Evolutionary conservation across 2,797 vertebrate genomes (phyloP), one percentile per base, ranked within the genome.

Genomic region (Glyptemys insculpta): DNA sequence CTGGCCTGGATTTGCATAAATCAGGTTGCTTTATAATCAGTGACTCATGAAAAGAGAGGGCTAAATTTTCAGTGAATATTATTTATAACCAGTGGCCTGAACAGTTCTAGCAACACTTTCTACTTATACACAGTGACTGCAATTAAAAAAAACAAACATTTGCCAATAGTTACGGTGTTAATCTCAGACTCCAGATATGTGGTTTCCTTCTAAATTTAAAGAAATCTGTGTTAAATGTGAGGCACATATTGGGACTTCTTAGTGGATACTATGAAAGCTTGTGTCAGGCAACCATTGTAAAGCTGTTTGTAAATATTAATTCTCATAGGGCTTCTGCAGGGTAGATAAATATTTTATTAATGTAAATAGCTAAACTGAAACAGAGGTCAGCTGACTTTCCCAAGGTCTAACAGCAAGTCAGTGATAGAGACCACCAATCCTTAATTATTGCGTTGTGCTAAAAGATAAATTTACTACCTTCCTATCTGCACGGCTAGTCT

Each of bases 71-170:
- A 29, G 59, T 49, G 81, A 92, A 19, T 11, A 25, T 18, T 52
- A 9, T 3, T 90, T 92, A 37, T 44, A 31, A 4, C 34, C 81
- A 83, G 25, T 50, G 90, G 84, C 82, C 85, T 89, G 37, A 41
- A 90, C 25, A n/a, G 56, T 86, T 83, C 87, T 56, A 88, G 7
- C 44, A 91, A 11, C 21, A 37, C 6, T 47, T 78, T 49, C 44
- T 76, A 76, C 12, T 52, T 41, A 44, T 37, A 29, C 72, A 84
- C 0, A 0, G 18, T 74, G 65, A 85, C n/a, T 50, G 5, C 54
- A 34, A 56, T 21, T 68, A 84, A 93, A 94, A 94, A 94, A 86
- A 25, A 92, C 7, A 74, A 79, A 15, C 52, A 34, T 85, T 88
- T 83, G 65, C 29, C 83, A 59, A 80, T 21, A 44, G 53, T 72